Evolutionary conservation across 2,113 vertebrate species (phyloP).

Genomic region (Entomyzon cyanotis): DNA sequence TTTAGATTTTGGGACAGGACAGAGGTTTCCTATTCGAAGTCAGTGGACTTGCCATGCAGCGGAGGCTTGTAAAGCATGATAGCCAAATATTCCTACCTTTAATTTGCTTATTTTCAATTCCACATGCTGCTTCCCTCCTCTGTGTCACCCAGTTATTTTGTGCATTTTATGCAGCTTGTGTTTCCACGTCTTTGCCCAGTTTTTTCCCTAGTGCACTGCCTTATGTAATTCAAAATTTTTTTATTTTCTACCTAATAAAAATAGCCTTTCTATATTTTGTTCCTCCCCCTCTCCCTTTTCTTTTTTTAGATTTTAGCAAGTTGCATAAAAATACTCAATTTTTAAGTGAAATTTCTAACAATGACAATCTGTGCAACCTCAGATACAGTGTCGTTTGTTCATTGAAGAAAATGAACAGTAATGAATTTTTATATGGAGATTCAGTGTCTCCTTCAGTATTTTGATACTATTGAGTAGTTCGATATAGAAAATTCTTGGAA

Average conservation of each 20-base stretch:
- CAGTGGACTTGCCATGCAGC: rapidly evolving
- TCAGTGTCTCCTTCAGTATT: not conserved
- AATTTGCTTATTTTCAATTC: not conserved
- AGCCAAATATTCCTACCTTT: not conserved
- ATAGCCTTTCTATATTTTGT: not conserved
- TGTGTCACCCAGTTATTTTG: not conserved
- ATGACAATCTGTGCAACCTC: not conserved
- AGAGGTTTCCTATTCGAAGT: not conserved
- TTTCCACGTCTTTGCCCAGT: not conserved
- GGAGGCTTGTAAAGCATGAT: not conserved
- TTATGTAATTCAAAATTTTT: not conserved
- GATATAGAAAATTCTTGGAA: not conserved
- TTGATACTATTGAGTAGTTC: not conserved
- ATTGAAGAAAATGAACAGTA: not conserved
- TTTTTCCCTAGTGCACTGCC: not conserved
- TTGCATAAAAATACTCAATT: not conserved
- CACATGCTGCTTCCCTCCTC: not conserved
- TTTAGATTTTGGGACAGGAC: not conserved
- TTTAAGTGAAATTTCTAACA: not conserved
- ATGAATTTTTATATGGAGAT: not conserved
- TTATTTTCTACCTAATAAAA: not conserved
- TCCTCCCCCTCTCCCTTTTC: rapidly evolving
- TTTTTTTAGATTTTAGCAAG: not conserved
- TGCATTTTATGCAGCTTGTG: not conserved
- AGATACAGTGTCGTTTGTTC: not conserved